phyloP scores from a whole-genome alignment of 2,888 invertebrate genomes.

The Arrhopalites spinosus region DNA sequence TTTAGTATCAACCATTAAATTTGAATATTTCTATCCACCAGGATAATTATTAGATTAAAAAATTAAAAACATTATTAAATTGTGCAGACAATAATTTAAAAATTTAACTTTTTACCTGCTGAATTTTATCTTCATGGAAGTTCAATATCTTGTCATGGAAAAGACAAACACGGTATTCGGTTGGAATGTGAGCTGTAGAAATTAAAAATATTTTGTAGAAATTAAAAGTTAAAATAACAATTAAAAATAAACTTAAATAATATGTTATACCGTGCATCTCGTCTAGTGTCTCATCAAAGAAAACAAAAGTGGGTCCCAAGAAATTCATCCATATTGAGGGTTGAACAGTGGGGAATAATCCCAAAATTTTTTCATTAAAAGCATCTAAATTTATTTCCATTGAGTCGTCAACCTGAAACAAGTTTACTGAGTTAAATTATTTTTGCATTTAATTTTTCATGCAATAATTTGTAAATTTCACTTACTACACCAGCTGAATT shows the following conservation, averaged over 20 bases:
- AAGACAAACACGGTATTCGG: slow-evolving; percentile 42
- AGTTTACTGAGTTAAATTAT: too few species aligned
- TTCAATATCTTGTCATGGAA: slow-evolving; percentile 51
- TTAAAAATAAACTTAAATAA: slow-evolving; percentile 36
- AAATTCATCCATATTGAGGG: slow-evolving; percentile 53
- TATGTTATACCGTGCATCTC: slow-evolving; percentile 44
- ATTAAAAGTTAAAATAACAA: slow-evolving; percentile 9
- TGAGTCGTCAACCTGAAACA: slow-evolving; percentile 35
- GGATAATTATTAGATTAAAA: too few species aligned
- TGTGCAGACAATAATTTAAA: too few species aligned
- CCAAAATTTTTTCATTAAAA: slow-evolving; percentile 42
- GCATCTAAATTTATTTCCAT: slow-evolving; percentile 47
- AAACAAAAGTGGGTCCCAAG: slow-evolving; percentile 49
- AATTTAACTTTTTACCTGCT: too few species aligned
- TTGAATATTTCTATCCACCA: background rate
- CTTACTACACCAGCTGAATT: slow-evolving; percentile 44
- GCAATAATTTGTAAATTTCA: too few species aligned
- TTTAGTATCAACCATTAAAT: background rate
- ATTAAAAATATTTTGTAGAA: slow-evolving; percentile 14
- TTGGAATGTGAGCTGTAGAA: slow-evolving; percentile 9
- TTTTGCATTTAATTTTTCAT: too few species aligned
- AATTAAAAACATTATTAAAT: too few species aligned
- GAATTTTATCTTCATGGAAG: slow-evolving; percentile 50
- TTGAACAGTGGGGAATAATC: slow-evolving; percentile 45
- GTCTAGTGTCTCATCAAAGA: slow-evolving; percentile 48